Percentiles rank a stretch among this genome's conserved stretches.
phyloP scores from a whole-genome alignment of 2,113 vertebrate genomes.

The Poecile atricapillus region DNA sequence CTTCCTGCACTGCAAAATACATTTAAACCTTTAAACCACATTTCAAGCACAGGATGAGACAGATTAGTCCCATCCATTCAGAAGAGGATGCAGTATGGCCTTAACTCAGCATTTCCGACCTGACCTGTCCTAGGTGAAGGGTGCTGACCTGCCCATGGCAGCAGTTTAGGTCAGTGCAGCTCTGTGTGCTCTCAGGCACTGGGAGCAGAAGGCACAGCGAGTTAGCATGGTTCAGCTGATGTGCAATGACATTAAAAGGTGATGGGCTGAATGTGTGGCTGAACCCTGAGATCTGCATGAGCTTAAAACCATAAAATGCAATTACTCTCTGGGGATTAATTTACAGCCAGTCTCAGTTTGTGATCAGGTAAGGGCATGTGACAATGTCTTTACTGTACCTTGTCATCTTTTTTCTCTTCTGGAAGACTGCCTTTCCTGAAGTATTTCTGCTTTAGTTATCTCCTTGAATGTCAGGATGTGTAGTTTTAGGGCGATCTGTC shows the following conservation, averaged over 20 bases:
- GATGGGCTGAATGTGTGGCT: neutral
- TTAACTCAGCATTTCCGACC: neutral
- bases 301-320: neutral
- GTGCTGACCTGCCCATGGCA: neutral
- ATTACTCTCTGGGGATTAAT: neutral
- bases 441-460: neutral
- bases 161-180: neutral
- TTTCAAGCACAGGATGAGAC: neutral
- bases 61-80: neutral
- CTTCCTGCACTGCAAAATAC: neutral
- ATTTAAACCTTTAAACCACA: neutral
- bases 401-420: neutral
- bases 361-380: neutral
- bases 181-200: neutral
- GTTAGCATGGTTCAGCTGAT: neutral
- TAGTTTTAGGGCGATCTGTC: neutral
- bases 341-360: neutral
- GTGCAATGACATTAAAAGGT: neutral
- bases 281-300: neutral
- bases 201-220: neutral
- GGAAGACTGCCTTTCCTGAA: neutral
- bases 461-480: neutral
- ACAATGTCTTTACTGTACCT: neutral
- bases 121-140: neutral
- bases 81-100: neutral